Evolutionary conservation across 2,113 vertebrate species (phyloP).

Genomic region (Petromus typicus): DNA sequence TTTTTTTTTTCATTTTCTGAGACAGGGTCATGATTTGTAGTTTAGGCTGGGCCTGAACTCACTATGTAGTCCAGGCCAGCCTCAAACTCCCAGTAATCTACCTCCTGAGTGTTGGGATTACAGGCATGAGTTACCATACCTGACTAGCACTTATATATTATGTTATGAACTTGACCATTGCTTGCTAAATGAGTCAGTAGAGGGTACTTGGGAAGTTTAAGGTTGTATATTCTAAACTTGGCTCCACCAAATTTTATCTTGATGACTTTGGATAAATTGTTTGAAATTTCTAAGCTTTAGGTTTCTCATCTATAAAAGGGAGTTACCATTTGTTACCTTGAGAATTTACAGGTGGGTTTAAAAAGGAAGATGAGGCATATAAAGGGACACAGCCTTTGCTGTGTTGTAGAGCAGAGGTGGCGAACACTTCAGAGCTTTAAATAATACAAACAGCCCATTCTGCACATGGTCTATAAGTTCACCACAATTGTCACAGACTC

Average conservation of each 20-base stretch:
- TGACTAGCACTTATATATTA: too few species aligned
- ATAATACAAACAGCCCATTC: not conserved
- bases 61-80: too few species aligned
- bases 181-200: slow-evolving; percentile 38
- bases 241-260: not conserved
- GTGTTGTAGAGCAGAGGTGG: not conserved
- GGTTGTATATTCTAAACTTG: not conserved
- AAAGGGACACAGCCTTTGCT: not conserved
- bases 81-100: too few species aligned
- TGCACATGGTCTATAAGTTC: not conserved
- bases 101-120: too few species aligned
- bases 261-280: not conserved
- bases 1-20: too few species aligned
- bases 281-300: not conserved
- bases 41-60: too few species aligned
- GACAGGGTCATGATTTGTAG: too few species aligned
- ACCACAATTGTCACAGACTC: not conserved
- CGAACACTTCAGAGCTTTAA: not conserved
- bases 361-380: not conserved
- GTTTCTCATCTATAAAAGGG: slow-evolving; percentile 4
- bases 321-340: not conserved
- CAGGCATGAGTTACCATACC: too few species aligned
- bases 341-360: not conserved
- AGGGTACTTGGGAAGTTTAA: not conserved
- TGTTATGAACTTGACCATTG: not conserved